Evolutionary conservation across 2,888 invertebrate genomes (phyloP), one percentile per base, ranked within the genome.

Genomic region (Rotaria magnacalcarata): DNA sequence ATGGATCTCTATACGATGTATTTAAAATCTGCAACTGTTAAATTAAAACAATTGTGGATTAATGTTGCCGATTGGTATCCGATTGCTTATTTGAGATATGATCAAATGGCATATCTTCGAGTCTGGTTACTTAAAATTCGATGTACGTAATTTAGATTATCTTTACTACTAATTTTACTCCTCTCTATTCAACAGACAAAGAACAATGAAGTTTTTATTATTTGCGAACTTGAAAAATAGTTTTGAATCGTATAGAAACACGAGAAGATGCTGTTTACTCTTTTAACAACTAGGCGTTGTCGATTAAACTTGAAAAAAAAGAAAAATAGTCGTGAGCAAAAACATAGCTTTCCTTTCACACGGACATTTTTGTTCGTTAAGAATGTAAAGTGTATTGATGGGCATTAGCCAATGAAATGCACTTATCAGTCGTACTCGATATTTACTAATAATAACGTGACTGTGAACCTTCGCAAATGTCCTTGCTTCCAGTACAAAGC

Each of bases 11-110:
- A 47, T 80, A 24, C 80, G 4, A 47, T 80, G 10, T 80, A 41
- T 47, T 47, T 10, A 16, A 14, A 47, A 80, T 47, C 21, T 14
- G 4, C 0, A 47, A 14, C 8, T 14, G 16, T 47, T 80, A 24
- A 7, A 80, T n/a, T 47, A 47, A 80, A 80, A 80, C 80, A 80
- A 80, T 43, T 80, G 14, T 80, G 80, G 80, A 47, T 80, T 14
- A 80, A 80, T 80, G 80, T 80, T 21, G 21, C 47, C 5, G 80
- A 80, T 47, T 80, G 80, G 80, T 80, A 80, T 80, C 80, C 80
- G n/a, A 47, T 80, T 43, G 14, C 1, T 47, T 80, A 80, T 47
- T 11, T 80, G 14, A 24, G n/a, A 10, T 10, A 47, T 41, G 47
- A 80, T 47, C 80, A 80, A 47, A 21, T 47, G 47, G 3, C 34